Evolutionary conservation across 1,140 invertebrate species (phyloP).

Genomic region (Popillia japonica): DNA sequence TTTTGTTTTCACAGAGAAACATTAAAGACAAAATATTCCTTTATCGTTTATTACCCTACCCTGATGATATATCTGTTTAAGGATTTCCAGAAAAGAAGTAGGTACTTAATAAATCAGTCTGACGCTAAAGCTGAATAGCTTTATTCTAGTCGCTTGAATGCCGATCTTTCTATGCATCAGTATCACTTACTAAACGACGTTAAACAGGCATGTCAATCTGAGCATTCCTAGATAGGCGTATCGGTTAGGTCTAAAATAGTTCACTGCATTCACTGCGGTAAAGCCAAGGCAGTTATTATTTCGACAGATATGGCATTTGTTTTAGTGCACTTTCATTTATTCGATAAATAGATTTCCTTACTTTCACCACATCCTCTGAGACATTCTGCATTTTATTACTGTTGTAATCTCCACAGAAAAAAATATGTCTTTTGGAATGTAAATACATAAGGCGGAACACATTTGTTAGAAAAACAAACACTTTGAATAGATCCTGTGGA

Average conservation of each 20-base stretch:
- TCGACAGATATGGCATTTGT: not conserved
- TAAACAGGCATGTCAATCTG: constrained; percentile 26
- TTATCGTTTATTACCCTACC: constrained; percentile 7
- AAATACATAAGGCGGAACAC: not conserved
- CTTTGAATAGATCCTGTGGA: not conserved
- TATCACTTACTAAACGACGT: constrained; percentile 24
- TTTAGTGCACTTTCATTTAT: not conserved
- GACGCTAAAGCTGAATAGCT: not conserved
- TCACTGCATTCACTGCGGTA: not conserved
- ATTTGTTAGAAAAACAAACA: constrained; percentile 8
- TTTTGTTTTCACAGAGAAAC: not conserved
- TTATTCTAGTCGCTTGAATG: not conserved
- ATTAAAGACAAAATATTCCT: not conserved
- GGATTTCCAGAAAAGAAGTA: not conserved
- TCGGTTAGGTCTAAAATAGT: constrained; percentile 22
- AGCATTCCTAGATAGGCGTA: constrained; percentile 18
- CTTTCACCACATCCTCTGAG: not conserved
- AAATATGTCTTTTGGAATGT: not conserved
- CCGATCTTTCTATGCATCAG: not conserved
- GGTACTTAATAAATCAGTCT: constrained; percentile 8
- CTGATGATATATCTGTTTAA: not conserved
- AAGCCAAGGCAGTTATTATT: not conserved
- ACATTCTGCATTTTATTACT: not conserved
- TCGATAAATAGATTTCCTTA: constrained; percentile 1
- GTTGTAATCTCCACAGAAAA: not conserved